Base-by-base conservation (phyloP, 2,888 invertebrate species). In the Oxytorus armatus region DNA sequence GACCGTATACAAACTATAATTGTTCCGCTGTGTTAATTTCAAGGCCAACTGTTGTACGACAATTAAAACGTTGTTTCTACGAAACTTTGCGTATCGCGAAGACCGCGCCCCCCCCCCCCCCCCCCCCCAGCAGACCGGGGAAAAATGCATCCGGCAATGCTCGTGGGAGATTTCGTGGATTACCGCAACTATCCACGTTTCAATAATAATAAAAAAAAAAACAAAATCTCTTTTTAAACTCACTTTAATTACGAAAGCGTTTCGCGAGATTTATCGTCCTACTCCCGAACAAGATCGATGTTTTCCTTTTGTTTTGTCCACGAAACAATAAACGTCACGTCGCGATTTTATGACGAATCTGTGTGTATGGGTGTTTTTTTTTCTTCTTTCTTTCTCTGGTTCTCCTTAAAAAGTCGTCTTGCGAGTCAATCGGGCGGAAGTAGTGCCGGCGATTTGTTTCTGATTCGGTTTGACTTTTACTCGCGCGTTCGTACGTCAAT, bases 21-120 rank as follows among this genome's bases (percentile, higher is more conserved):
- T 85, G 82, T 84, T 84, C 85, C 82, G 79, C 75, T 83, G 83
- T 81, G 84, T 84, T 85, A 84, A 83, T 85, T 84, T 83, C 83
- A 85, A 83, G 84, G 61, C 77, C 65, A 79, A 57, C 77, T 73
- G 44, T 42, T 44, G 73, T 63, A 18, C 33, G 51, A 53, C 49
- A 44, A 25, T 16, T 14, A 21, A 23, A 39, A 16, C 39, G 61
- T 25, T 33, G 21, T 51, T 16, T 25, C 39, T 23, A 7, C 51
- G 39, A 3, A 72, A 49, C 51, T 10, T 36, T n/a, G 10, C 16
- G 21, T 29, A 29, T 29, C 29, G 29, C 29, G 5, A 29, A 29
- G 3, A 4, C 29, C 29, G 3, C 29, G 29, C 3, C 3, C n/a
- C n/a, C n/a, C n/a, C n/a, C n/a, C n/a, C n/a, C n/a, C n/a, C n/a